Base-by-base conservation (phyloP, 2,888 invertebrate species). In the Scelioninae gen. 2 region DNA sequence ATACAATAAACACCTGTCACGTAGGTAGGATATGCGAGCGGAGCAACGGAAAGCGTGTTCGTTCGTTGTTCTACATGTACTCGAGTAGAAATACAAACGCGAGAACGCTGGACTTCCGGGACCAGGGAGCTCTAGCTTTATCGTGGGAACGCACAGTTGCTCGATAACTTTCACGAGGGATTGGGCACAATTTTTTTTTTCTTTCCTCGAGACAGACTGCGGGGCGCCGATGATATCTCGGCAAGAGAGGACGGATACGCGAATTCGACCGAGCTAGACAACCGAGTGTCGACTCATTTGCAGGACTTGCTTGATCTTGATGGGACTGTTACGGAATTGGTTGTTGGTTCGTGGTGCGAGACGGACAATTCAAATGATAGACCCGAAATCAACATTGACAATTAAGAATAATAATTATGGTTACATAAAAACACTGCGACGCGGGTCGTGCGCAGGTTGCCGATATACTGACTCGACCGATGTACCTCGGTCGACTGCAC, bases 391-490 rank as follows among this genome's bases (percentile, higher is more conserved):
- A 81, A 81, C 79, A 80, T 80, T 77, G 79, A 79, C 76, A 79
- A 81, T 76, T 78, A 83, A 82, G 76, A 80, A 84, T 82, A 84
- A 84, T 81, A 83, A 82, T 76, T 81, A 25, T 25, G 45, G 78
- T 83, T 82, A 83, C 82, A 81, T 82, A 83, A 84, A 82, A 84
- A 81, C 80, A 79, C 84, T 82, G 83, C 85, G 85, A 85, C 83
- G 83, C 85, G 81, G 79, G 79, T 83, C 80, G 83, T 84, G 80
- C 85, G 85, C 85, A 84, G 84, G 85, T 85, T 85, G 84, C 85
- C 85, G 85, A 85, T 84, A 84, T 83, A 86, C 86, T 86, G 85
- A 84, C 81, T 67, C n/a, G n/a, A n/a, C n/a, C n/a, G n/a, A n/a
- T n/a, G 65, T 60, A 65, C 70, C 67, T 67, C 70, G 67, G 58